Conservation (phyloP, 2,888 invertebrate species). For the Lobophora halterata region DNA sequence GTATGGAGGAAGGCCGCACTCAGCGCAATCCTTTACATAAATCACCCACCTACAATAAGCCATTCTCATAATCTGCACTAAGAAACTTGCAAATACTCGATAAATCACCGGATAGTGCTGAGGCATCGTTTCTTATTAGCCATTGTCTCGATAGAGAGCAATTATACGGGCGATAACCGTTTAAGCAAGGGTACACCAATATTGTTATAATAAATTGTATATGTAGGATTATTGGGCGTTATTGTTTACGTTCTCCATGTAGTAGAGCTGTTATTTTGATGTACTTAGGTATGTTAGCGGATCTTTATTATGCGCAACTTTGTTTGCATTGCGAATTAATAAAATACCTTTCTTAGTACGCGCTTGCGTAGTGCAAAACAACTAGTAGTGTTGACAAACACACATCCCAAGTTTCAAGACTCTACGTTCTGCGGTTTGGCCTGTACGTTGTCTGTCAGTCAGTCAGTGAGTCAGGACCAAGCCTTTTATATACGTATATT, state of each 20-base stretch:
- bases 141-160: constrained; percentile 74
- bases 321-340: no score
- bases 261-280: no score
- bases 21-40: constrained; percentile 31
- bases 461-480: no score
- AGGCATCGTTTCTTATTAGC: constrained; percentile 75
- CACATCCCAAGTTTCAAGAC: no score
- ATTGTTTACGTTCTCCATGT: constrained; percentile 22
- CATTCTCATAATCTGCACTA: constrained; percentile 61
- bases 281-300: no score
- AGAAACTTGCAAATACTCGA: constrained; percentile 60
- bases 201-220: constrained; percentile 76
- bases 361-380: no score
- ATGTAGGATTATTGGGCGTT: constrained; percentile 59
- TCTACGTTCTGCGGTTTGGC: no score
- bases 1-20: constrained; percentile 15
- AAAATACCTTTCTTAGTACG: no score
- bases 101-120: constrained; percentile 71
- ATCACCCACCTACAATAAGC: constrained; percentile 44
- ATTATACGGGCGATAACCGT: constrained; percentile 75
- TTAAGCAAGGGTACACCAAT: constrained; percentile 63
- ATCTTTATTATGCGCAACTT: no score
- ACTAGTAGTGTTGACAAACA: no score
- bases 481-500: no score
- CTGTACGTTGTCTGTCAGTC: no score